Evolutionary conservation across 30 jellyfish, hydroid and myxozoan genomes (phyloP).

Genomic region (Hydractinia echinata): DNA sequence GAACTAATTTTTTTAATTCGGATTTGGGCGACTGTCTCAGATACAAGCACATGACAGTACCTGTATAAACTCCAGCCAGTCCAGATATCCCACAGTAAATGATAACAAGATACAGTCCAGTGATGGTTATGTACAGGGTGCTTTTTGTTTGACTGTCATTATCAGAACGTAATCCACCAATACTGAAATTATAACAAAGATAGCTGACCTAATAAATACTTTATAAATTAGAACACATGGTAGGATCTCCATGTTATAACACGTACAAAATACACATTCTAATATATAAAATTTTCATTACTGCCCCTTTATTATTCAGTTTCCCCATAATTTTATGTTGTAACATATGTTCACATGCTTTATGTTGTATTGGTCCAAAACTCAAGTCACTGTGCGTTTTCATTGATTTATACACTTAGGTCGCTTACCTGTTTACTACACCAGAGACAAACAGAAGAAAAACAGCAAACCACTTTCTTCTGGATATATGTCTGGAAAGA

Average conservation of each 20-base stretch:
- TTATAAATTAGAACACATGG: too few relatives aligned
- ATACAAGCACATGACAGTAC: neutral
- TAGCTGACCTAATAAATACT: neutral
- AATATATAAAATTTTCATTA: neutral
- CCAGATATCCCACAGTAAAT: conserved; percentile 21
- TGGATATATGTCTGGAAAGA: conserved; percentile 4
- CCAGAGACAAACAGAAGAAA: conserved; percentile 13
- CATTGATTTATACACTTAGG: too few relatives aligned
- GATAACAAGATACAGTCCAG: conserved; percentile 14
- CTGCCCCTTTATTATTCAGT: too few relatives aligned
- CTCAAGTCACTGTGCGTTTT: too few relatives aligned
- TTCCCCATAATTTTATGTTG: too few relatives aligned
- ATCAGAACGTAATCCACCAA: conserved; percentile 10
- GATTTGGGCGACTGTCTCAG: neutral
- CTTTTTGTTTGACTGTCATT: neutral
- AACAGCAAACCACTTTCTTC: conserved; percentile 25
- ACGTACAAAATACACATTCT: neutral
- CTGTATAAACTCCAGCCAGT: conserved; percentile 22
- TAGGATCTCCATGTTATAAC: neutral
- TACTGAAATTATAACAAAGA: neutral
- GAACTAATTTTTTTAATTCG: neutral
- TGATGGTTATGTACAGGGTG: conserved; percentile 5
- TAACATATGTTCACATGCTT: too few relatives aligned
- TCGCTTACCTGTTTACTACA: conserved; percentile 17
- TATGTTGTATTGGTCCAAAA: too few relatives aligned